Percentiles rank a stretch among this genome's conserved stretches.
Evolutionary conservation across 92 coral and sea anemone genomes (phyloP).

Genomic region (Porites rus): DNA sequence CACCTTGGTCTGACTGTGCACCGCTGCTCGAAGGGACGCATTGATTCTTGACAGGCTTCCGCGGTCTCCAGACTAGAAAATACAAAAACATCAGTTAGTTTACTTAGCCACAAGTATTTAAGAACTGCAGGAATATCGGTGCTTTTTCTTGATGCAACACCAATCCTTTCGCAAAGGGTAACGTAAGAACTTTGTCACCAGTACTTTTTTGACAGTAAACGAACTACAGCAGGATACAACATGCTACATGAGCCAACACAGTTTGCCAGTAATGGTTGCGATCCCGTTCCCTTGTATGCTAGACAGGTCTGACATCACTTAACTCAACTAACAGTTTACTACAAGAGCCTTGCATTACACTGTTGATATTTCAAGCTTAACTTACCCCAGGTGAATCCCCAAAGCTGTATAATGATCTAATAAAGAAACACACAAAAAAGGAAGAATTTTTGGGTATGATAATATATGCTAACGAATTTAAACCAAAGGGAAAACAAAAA

Average conservation of each 20-base stretch:
- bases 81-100: neutral
- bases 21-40: constrained; percentile 63
- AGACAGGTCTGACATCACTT: no score
- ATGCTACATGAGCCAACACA: no score
- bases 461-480: no score
- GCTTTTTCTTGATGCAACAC: no score
- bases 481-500: no score
- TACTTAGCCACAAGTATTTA: no score
- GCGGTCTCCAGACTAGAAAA: constrained; percentile 64
- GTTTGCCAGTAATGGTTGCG: no score
- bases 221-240: neutral
- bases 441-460: no score
- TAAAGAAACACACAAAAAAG: neutral
- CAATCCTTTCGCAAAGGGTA: no score
- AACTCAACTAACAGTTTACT: no score
- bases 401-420: constrained; percentile 63
- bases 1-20: constrained; percentile 33
- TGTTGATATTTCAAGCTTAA: neutral
- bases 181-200: neutral
- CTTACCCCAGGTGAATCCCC: constrained; percentile 77
- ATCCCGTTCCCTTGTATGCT: no score
- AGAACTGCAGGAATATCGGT: no score
- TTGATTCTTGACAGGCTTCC: constrained; percentile 71
- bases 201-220: neutral
- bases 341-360: neutral